Base-by-base conservation (phyloP, 1,140 invertebrate species). In the Trinorchestia longiramus region DNA sequence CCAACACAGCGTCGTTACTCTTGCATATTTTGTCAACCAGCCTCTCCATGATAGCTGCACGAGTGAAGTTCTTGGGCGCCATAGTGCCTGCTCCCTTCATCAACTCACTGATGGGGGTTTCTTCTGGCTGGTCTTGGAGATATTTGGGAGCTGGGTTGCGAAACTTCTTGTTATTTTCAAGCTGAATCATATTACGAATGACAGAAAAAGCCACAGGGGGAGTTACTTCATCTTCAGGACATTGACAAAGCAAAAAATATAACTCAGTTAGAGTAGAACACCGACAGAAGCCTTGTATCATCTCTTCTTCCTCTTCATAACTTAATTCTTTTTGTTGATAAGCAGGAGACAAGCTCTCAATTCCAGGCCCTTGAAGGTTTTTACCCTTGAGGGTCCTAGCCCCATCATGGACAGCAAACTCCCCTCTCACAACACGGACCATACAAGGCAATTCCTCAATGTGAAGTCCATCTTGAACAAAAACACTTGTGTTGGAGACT, bases 371-470 rank as follows among this genome's bases (percentile, higher is more conserved):
- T 94, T 97, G 97, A 1, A 97, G 53, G 87, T 96, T 96, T 0
- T 97, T 97, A 6, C 97, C 96, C 62, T 97, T 96, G 87, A 96
- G 96, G 92, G 77, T 96, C 95, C 97, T 97, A 43, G 97, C 97
- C 95, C 96, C 92, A 41, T 96, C 96, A 91, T 96, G 91, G 23
- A 96, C 42, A 47, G n/a, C 91, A 45, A 96, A 97, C n/a, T 96
- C 96, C 42, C 96, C 96, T 96, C 95, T 96, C 43, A 96, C 97
- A 87, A 96, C 96, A 96, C 98, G 97, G 28, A 98, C 97, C 95
- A 98, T 98, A 11, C 98, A 97, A 1, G 98, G 98, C 87, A 98
- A 97, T 97, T 98, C 98, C 96, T 98, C 98, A 77, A 98, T 98
- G 87, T 98, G 97, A 1, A 97, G 97, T 43, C 98, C 98, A 97